phyloP scores from a whole-genome alignment of 2,113 vertebrate species.

The Plestiodon gilberti region DNA sequence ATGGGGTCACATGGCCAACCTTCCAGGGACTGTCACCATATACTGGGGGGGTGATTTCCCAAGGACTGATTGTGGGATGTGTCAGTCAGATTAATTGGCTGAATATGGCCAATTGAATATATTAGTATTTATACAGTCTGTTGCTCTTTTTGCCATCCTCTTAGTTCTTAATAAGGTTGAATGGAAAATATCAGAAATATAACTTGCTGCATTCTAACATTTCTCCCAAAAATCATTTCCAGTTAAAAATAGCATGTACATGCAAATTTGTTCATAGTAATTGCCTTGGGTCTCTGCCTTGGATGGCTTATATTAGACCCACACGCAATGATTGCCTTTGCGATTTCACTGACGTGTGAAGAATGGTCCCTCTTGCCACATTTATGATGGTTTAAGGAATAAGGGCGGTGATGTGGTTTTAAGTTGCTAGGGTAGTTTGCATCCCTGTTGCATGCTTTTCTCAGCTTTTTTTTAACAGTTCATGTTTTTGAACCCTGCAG shows the following conservation, averaged over 20 bases:
- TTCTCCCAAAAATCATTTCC: background rate
- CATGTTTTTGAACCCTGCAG: conserved; percentile 26
- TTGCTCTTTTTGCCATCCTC: background rate
- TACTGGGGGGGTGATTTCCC: conserved; percentile 42
- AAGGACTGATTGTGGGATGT: conserved; percentile 5
- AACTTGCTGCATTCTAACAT: background rate
- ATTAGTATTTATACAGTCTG: background rate
- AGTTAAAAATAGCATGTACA: background rate
- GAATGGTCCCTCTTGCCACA: background rate
- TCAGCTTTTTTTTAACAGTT: conserved; percentile 5
- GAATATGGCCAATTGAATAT: background rate
- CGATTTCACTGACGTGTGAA: background rate
- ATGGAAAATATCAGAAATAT: background rate
- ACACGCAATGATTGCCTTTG: background rate
- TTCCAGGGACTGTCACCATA: conserved; percentile 43
- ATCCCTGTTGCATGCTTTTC: background rate
- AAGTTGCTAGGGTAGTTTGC: background rate
- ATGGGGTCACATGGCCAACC: conserved; percentile 59
- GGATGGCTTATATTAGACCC: background rate
- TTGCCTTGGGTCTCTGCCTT: background rate
- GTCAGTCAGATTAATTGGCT: background rate
- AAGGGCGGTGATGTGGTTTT: conserved; percentile 7
- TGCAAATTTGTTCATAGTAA: background rate
- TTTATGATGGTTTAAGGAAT: conserved; percentile 5
- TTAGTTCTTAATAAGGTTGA: background rate